phyloP scores from a whole-genome alignment of 2,113 vertebrate genomes.

The Halichoeres trimaculatus region DNA sequence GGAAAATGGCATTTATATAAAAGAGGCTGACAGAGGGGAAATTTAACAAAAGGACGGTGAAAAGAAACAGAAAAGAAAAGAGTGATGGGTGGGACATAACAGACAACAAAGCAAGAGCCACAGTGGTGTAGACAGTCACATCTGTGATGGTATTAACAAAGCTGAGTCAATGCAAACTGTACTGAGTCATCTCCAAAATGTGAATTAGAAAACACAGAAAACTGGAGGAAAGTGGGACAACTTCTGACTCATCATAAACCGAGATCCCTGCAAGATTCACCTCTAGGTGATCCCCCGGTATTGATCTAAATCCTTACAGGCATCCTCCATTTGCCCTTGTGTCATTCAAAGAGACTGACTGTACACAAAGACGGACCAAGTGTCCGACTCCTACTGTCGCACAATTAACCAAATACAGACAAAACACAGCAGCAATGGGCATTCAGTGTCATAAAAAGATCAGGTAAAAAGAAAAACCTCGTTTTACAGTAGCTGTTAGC shows the following conservation, averaged over 20 bases:
- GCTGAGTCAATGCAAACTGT: constrained; percentile 35
- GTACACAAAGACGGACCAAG: no score
- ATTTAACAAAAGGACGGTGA: constrained; percentile 10
- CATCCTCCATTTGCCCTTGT: no score
- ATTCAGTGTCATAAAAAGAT: no score
- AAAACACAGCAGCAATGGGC: no score
- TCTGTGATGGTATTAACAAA: constrained; percentile 42
- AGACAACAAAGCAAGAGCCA: constrained; percentile 38
- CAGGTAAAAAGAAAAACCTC: no score
- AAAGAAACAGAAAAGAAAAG: constrained; percentile 17
- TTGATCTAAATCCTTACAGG: neutral
- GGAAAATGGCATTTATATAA: neutral
- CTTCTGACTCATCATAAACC: constrained; percentile 13
- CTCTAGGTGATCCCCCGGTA: neutral
- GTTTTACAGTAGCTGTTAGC: no score
- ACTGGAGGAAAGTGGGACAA: neutral
- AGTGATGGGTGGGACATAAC: constrained; percentile 5
- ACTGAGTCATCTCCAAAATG: constrained; percentile 28
- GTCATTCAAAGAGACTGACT: no score
- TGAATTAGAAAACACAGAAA: constrained; percentile 19
- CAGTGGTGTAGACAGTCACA: constrained; percentile 39
- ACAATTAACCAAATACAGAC: no score
- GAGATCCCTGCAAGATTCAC: neutral
- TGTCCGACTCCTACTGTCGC: no score
- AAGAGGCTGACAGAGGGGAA: constrained; percentile 20